Conservation (phyloP, 2,113 vertebrate species). For the Myodes glareolus region DNA sequence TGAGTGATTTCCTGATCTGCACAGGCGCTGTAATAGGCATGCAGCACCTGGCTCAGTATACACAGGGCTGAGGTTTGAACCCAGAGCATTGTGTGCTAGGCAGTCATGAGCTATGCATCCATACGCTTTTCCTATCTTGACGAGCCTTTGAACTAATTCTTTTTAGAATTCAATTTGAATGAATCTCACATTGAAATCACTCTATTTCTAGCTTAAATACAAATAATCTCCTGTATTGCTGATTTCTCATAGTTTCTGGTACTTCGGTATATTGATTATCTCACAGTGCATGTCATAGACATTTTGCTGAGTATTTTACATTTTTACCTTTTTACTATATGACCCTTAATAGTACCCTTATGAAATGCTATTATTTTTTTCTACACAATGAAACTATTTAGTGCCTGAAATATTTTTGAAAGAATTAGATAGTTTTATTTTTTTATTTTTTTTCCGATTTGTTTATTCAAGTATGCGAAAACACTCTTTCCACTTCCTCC, state of each 20-base stretch:
- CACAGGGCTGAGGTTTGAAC: neutral
- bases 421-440: neutral
- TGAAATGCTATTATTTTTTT: neutral
- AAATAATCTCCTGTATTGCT: neutral
- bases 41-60: neutral
- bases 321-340: neutral
- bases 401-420: neutral
- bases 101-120: neutral
- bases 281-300: neutral
- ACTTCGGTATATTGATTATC: neutral
- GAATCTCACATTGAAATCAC: neutral
- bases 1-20: neutral
- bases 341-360: neutral
- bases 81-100: neutral
- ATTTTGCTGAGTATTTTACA: conserved; percentile 22
- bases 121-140: neutral
- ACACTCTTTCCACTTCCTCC: no score
- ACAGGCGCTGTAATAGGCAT: neutral
- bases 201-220: neutral
- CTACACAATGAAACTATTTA: neutral
- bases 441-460: no score
- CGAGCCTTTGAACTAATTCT: conserved; percentile 1
- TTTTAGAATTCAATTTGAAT: neutral
- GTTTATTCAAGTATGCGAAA: no score
- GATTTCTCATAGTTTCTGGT: neutral